phyloP scores from a whole-genome alignment of 2,888 invertebrate species.

The Reticulitermes lucifugus region DNA sequence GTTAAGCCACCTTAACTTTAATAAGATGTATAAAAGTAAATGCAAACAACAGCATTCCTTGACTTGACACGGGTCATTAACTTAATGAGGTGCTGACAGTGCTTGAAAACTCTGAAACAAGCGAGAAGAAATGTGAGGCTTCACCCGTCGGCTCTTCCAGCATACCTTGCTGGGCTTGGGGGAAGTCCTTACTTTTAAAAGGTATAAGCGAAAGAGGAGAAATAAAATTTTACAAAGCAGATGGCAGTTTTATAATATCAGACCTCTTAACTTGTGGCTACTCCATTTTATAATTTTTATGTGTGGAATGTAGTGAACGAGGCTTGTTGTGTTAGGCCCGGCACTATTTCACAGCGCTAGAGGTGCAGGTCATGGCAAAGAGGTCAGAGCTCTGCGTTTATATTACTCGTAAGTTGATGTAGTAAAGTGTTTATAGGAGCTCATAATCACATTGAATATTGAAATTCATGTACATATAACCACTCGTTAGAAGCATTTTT shows the following conservation, averaged over 20 bases:
- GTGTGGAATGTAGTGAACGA: not conserved
- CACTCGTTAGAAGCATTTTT: too few species aligned
- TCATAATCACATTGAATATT: too few species aligned
- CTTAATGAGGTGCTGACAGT: conserved; percentile 43
- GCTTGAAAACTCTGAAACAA: conserved; percentile 7
- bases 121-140: not conserved
- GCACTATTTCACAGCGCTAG: not conserved
- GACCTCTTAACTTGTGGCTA: conserved; percentile 2
- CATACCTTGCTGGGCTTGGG: not conserved
- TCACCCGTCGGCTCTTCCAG: not conserved
- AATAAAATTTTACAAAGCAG: not conserved
- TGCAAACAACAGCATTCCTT: conserved; percentile 29
- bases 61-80: conserved; percentile 37
- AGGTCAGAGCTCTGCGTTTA: too few species aligned
- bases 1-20: too few species aligned
- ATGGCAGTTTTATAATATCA: not conserved
- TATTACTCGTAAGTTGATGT: too few species aligned
- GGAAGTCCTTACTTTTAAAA: not conserved
- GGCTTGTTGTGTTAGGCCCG: not conserved
- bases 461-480: too few species aligned
- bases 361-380: not conserved
- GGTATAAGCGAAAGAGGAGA: not conserved
- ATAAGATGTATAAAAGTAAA: not conserved
- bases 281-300: not conserved
- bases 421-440: too few species aligned